phyloP scores from a whole-genome alignment of 2,113 vertebrate species.

The Tiliqua scincoides region DNA sequence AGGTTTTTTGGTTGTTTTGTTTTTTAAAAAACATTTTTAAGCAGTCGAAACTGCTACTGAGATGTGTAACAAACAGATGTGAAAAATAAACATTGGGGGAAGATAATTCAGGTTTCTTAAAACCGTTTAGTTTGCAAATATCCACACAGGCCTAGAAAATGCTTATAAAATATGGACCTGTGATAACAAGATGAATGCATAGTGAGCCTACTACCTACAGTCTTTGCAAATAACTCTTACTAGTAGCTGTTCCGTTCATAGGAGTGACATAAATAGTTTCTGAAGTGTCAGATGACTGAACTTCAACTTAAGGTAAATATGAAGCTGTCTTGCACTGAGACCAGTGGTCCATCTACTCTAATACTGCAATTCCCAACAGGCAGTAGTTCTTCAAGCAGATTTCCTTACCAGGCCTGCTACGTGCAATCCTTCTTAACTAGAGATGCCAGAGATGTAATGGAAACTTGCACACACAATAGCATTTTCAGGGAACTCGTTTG shows the following conservation, averaged over 20 bases:
- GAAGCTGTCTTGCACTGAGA: not conserved
- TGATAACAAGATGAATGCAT: not conserved
- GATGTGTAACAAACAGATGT: not conserved
- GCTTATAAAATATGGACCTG: not conserved
- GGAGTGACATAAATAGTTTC: not conserved
- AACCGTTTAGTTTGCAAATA: not conserved
- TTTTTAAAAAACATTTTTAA: not conserved
- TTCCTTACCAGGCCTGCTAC: not conserved
- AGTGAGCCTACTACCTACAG: not conserved
- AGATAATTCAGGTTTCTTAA: not conserved
- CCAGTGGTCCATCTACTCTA: not conserved
- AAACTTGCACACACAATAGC: not conserved
- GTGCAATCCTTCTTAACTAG: not conserved
- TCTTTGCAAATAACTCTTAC: not conserved
- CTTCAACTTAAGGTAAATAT: not conserved
- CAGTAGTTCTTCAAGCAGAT: not conserved
- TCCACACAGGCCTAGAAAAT: not conserved
- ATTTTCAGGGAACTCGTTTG: not conserved
- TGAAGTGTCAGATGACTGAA: not conserved
- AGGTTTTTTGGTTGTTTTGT: no score
- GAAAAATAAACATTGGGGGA: not conserved
- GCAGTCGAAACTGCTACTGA: no score
- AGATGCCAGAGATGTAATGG: not conserved
- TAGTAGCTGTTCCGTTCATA: not conserved
- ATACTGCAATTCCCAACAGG: not conserved